Base-by-base conservation (phyloP, 2,113 vertebrate genomes). In the Lampris megalopsis region DNA sequence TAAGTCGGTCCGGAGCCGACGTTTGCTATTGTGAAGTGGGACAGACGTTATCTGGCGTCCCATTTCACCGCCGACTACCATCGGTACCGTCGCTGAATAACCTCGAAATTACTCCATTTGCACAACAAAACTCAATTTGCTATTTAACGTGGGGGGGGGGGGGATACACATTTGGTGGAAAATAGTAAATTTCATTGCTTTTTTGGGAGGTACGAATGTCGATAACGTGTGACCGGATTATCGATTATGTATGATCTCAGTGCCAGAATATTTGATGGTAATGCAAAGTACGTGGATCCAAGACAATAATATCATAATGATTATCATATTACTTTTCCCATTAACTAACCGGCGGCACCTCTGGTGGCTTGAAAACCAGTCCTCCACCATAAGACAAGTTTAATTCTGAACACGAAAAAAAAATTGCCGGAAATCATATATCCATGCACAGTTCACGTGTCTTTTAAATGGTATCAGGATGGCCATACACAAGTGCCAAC, bases 401-500 rank as follows among this genome's bases (percentile, higher is more conserved):
- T 36, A 57, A 64, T 57, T 72, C 37, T 64, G 61, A 3, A 62
- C 49, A 71, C 56, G 11, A 40, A 45, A 68, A 57, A 53, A 52
- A 59, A 52, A 64, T 66, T 38, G 61, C 4, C 35, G 65, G 40
- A n/a, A 63, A 36, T 38, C 1, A 82, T 43, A 24, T 43, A 65
- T 48, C 54, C 45, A 68, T 56, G 47, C 63, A 8, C 45, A 73
- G 57, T 13, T 72, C 57, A 58, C n/a, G 3, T 58, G 11, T 10
- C 61, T 59, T 70, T 71, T n/a, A 6, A 67, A 35, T 38, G 41
- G 40, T 76, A 62, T 73, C 2, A 61, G 63, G 84, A 62, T 24
- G 24, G 24, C 38, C 48, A 73, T 49, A 76, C 80, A 80, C 65
- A 68, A 82, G 84, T 89, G 91, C 87, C 88, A 92, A 91, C 89